A percentile compares a stretch with the other conserved stretches of the same genome.
Evolutionary conservation across 2,113 vertebrate genomes (phyloP).

Genomic region (Cavia porcellus): DNA sequence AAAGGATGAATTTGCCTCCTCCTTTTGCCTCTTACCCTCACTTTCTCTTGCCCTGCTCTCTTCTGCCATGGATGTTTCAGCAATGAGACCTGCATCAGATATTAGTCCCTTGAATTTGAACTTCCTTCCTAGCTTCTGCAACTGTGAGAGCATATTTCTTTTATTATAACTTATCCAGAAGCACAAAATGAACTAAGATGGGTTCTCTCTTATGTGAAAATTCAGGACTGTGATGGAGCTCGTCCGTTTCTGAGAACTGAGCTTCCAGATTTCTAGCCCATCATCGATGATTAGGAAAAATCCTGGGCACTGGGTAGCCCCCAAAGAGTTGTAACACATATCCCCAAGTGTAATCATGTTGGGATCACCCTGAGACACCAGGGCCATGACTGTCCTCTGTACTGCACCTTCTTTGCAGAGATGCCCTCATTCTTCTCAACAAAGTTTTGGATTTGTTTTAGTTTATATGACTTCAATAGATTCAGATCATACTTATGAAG

Average conservation of each 20-base stretch:
- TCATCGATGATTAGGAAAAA: background rate
- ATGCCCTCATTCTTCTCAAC: background rate
- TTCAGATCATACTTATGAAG: background rate
- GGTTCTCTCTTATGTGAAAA: background rate
- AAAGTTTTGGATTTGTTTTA: background rate
- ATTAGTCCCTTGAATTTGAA: background rate
- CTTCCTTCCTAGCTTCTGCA: background rate
- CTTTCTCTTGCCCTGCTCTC: background rate
- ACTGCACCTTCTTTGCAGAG: background rate
- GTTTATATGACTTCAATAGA: background rate
- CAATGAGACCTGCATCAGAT: background rate
- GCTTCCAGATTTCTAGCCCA: background rate
- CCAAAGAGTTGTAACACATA: background rate
- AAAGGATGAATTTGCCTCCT: background rate
- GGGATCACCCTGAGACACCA: slow-evolving; percentile 72
- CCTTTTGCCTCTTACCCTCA: background rate
- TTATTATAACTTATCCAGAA: background rate
- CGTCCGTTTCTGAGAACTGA: background rate
- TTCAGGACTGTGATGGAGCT: background rate
- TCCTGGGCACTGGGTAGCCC: background rate
- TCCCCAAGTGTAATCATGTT: slow-evolving; percentile 62
- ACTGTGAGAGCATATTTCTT: background rate
- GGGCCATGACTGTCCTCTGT: background rate
- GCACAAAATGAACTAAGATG: background rate
- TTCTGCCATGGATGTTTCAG: background rate